phyloP scores from a whole-genome alignment of 1,140 invertebrate species.

The Magallana gigas region DNA sequence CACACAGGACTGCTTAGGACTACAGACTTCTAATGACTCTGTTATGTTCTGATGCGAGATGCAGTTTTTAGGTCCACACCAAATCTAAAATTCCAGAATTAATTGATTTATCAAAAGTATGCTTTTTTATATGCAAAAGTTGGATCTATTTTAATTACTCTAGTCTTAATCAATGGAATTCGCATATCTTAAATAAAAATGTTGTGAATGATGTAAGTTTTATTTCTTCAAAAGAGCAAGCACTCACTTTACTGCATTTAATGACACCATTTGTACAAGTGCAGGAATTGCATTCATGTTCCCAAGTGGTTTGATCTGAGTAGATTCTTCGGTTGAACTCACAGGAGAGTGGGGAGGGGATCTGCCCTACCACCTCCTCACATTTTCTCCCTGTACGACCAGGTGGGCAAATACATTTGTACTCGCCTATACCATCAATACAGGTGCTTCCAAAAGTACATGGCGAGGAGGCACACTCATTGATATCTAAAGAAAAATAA shows the following conservation, averaged over 20 bases:
- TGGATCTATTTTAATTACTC: no score
- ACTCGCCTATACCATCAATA: constrained; percentile 76
- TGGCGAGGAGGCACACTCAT: constrained; percentile 75
- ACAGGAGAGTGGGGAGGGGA: constrained; percentile 78
- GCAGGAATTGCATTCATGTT: constrained; percentile 90
- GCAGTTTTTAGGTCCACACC: constrained; percentile 78
- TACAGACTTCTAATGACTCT: constrained; percentile 67
- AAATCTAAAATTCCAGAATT: constrained; percentile 70
- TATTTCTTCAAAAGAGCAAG: no score
- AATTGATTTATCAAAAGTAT: neutral
- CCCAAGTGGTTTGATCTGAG: constrained; percentile 83
- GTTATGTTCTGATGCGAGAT: constrained; percentile 71
- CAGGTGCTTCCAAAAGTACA: constrained; percentile 77
- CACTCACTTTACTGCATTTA: constrained; percentile 87
- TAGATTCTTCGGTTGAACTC: constrained; percentile 82
- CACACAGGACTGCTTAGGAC: constrained; percentile 71
- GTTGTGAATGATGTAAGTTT: no score
- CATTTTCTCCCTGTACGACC: constrained; percentile 87
- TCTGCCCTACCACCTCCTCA: constrained; percentile 79
- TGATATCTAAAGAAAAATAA: constrained; percentile 68
- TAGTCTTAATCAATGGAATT: no score
- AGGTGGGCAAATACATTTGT: constrained; percentile 77
- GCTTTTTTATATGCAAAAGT: neutral
- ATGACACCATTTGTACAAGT: constrained; percentile 87
- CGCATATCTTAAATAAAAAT: no score